A percentile compares a stretch with the other conserved stretches of the same genome.
Evolutionary conservation across 2,888 invertebrate genomes (phyloP).

Genomic region (Chloroclysta siterata): DNA sequence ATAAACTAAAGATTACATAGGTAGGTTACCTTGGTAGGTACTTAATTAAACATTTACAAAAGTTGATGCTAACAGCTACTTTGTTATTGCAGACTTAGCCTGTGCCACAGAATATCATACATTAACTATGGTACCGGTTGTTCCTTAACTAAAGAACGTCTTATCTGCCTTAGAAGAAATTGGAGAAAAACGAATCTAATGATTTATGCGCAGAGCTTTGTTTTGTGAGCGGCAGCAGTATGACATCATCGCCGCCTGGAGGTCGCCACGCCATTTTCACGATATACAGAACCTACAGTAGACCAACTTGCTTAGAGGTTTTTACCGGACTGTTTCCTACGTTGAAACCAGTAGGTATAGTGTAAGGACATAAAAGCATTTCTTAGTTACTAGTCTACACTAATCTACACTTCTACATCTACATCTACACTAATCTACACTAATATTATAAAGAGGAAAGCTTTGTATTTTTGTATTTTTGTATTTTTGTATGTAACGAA

Average conservation of each 20-base stretch:
- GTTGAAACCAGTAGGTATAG: no score
- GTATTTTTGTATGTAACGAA: no score
- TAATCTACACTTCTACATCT: no score
- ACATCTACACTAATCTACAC: no score
- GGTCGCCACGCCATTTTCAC: slow-evolving; percentile 41
- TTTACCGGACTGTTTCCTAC: no score
- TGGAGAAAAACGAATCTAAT: slow-evolving; percentile 35
- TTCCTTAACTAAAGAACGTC: slow-evolving; percentile 21
- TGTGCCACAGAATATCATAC: slow-evolving; percentile 20
- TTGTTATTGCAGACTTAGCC: slow-evolving; percentile 24
- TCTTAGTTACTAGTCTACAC: no score
- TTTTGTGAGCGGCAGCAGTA: slow-evolving; percentile 46
- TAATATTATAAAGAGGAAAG: no score
- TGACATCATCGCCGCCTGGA: slow-evolving; percentile 61
- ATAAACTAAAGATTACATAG: background rate
- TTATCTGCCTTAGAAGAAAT: slow-evolving; percentile 14
- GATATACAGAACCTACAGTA: slow-evolving; percentile 17
- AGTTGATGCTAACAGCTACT: background rate
- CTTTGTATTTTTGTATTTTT: no score
- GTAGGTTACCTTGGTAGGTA: background rate
- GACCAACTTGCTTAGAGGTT: slow-evolving; percentile 4
- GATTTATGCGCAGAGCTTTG: slow-evolving; percentile 43
- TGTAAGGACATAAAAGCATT: no score
- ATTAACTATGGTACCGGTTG: background rate
- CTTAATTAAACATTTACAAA: background rate